A percentile compares a stretch with the other conserved stretches of the same genome.
Evolutionary conservation across 2,113 vertebrate genomes (phyloP).

Genomic region (Ursus arctos): DNA sequence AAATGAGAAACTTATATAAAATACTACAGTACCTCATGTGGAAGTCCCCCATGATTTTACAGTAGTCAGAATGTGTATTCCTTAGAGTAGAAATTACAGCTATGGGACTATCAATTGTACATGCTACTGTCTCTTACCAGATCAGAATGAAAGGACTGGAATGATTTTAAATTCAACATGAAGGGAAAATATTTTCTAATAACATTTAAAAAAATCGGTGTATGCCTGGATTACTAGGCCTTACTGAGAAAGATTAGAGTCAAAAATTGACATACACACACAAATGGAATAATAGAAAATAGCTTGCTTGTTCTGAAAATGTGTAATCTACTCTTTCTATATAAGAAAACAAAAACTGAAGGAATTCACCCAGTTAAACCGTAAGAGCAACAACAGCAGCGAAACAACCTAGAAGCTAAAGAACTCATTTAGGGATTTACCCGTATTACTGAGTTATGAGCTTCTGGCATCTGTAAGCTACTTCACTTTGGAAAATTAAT

Average conservation of each 20-base stretch:
- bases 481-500: constrained; percentile 76
- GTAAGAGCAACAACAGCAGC: background rate
- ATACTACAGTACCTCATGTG: background rate
- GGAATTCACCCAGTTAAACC: background rate
- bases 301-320: background rate
- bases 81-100: background rate
- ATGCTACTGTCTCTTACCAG: background rate
- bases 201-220: background rate
- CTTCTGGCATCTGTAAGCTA: constrained; percentile 71
- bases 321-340: constrained; percentile 26
- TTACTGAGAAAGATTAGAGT: background rate
- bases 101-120: background rate
- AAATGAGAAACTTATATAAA: background rate
- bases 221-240: background rate
- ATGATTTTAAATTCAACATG: background rate
- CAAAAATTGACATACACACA: background rate
- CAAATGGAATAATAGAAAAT: background rate
- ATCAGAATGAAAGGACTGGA: background rate
- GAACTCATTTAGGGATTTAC: constrained; percentile 66
- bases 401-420: constrained; percentile 27
- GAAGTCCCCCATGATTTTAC: background rate
- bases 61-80: background rate
- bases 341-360: constrained; percentile 9
- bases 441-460: constrained; percentile 46
- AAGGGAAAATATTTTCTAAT: background rate